Percentiles rank a stretch among this genome's conserved stretches.
phyloP scores from a whole-genome alignment of 1,140 invertebrate species.

The Eumeta japonica region DNA sequence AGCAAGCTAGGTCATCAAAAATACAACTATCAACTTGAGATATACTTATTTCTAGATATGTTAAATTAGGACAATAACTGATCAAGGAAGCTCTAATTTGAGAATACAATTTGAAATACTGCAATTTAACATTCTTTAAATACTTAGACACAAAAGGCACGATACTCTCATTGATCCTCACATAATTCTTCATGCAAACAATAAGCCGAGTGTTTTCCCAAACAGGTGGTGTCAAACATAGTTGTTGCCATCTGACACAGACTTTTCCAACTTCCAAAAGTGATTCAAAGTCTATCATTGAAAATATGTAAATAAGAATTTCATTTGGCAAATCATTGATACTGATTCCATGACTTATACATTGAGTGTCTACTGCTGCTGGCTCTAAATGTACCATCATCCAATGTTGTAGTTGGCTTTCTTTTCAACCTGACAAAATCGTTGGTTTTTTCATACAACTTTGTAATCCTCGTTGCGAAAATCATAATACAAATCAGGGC shows the following conservation, averaged over 20 bases:
- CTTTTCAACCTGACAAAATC: background rate
- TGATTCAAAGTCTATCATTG: slow-evolving; percentile 54
- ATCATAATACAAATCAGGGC: background rate
- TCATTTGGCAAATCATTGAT: slow-evolving; percentile 58
- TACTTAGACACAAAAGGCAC: slow-evolving; percentile 52
- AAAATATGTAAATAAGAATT: slow-evolving; percentile 56
- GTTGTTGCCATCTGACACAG: slow-evolving; percentile 50
- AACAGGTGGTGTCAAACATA: slow-evolving; percentile 48
- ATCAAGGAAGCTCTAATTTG: slow-evolving; percentile 52
- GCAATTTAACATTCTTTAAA: slow-evolving; percentile 55
- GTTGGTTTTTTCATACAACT: background rate
- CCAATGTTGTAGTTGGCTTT: background rate
- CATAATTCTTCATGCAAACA: slow-evolving; percentile 57
- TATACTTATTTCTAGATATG: slow-evolving; percentile 57
- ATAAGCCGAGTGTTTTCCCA: slow-evolving; percentile 54
- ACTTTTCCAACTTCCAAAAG: slow-evolving; percentile 49
- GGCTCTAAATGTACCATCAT: background rate
- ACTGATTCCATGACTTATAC: slow-evolving; percentile 2
- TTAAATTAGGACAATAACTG: slow-evolving; percentile 53
- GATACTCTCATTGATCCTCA: slow-evolving; percentile 49
- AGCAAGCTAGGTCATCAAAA: slow-evolving; percentile 50
- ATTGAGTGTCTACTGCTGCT: background rate
- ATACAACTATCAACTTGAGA: slow-evolving; percentile 55
- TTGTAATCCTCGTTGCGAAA: background rate
- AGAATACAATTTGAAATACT: slow-evolving; percentile 57